These are phyloP conservation scores for Papilio gigon DNA, from an alignment of 2,888 invertebrate species.

Conservation along the genomic window DNA sequence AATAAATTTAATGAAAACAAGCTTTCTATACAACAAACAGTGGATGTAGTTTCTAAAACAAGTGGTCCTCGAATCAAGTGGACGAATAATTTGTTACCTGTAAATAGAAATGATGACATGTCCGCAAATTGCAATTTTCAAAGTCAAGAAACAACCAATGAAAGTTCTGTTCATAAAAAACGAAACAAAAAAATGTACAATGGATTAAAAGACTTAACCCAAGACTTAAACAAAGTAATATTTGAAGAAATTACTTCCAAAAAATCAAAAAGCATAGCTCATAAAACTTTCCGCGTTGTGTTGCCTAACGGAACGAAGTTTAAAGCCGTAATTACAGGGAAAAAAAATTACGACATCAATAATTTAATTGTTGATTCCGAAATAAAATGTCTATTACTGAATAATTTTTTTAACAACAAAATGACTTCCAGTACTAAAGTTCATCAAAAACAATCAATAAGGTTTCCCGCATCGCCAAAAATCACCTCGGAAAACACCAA, in stretches of 20 bases:
- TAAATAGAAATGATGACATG: not conserved
- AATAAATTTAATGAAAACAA: not conserved
- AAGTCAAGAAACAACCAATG: not conserved
- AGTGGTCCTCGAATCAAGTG: not conserved
- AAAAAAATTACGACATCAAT: slow-evolving; percentile 56
- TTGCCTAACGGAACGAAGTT: slow-evolving; percentile 64
- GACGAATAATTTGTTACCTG: slow-evolving; percentile 1
- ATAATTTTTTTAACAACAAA: slow-evolving; percentile 57
- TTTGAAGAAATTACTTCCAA: slow-evolving; percentile 57
- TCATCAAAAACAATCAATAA: slow-evolving; percentile 28
- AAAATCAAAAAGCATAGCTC: slow-evolving; percentile 49
- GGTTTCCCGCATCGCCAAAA: not conserved
- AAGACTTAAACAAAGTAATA: slow-evolving; percentile 24
- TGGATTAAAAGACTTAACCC: not conserved
- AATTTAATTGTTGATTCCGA: slow-evolving; percentile 60
- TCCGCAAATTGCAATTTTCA: not conserved
- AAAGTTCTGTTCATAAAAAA: not conserved
- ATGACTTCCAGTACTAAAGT: slow-evolving; percentile 53
- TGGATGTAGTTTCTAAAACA: not conserved
- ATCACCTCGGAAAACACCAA: slow-evolving; percentile 45
- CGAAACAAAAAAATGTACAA: not conserved
- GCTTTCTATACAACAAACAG: not conserved
- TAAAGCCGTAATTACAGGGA: slow-evolving; percentile 66
- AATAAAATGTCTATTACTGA: slow-evolving; percentile 57
- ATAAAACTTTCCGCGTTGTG: slow-evolving; percentile 59